Evolutionary conservation across 1,140 invertebrate species (phyloP).

Genomic region (Drosophila santomea): DNA sequence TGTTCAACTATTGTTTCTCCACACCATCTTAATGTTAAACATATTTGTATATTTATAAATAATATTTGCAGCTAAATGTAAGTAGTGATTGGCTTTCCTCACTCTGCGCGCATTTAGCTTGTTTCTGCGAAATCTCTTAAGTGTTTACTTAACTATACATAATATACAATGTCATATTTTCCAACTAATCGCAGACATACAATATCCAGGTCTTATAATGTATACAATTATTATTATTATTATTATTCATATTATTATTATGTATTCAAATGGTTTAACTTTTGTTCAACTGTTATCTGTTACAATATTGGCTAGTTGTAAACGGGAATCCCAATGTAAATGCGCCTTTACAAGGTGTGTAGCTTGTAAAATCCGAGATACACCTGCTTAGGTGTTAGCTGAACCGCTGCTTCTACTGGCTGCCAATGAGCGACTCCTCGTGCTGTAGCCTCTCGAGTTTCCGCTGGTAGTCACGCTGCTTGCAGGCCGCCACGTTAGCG

Average conservation of each 20-base stretch:
- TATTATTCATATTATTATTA: constrained; percentile 17
- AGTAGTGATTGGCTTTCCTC: constrained; percentile 11
- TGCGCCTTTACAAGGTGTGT: not conserved
- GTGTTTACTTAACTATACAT: constrained; percentile 64
- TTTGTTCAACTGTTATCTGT: constrained; percentile 41
- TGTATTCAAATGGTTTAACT: constrained; percentile 29
- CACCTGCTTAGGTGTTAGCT: not conserved
- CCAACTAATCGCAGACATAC: constrained; percentile 9
- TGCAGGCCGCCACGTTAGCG: constrained; percentile 68
- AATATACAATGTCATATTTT: constrained; percentile 18
- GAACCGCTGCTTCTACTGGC: constrained; percentile 33
- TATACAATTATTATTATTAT: constrained; percentile 16
- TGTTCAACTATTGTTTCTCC: constrained; percentile 50
- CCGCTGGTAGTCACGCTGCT: constrained; percentile 77
- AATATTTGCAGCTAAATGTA: constrained; percentile 42
- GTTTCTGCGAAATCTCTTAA: constrained; percentile 55
- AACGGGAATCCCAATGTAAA: constrained; percentile 48
- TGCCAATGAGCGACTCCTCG: constrained; percentile 78
- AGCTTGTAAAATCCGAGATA: not conserved
- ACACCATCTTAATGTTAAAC: constrained; percentile 25
- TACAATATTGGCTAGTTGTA: constrained; percentile 40
- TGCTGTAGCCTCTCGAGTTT: constrained; percentile 79
- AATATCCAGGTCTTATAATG: constrained; percentile 15
- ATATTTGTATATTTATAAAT: constrained; percentile 32
- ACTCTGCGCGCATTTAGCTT: constrained; percentile 42